phyloP scores from a whole-genome alignment of 2,888 invertebrate genomes.

The Heliconius hortense region DNA sequence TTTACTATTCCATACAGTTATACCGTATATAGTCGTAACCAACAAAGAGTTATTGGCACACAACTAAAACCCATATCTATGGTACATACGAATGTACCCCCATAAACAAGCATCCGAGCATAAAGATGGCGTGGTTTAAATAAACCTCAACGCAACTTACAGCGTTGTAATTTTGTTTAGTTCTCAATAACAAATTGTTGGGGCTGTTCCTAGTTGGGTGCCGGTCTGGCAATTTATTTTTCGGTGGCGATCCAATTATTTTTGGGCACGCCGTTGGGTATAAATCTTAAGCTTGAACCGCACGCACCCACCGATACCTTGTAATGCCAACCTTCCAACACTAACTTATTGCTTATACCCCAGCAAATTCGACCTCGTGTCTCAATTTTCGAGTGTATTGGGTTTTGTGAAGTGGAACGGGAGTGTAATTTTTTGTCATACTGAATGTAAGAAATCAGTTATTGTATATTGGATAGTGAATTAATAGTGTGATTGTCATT shows the following conservation, averaged over 20 bases:
- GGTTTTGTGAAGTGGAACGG: constrained; percentile 20
- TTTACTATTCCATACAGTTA: background rate
- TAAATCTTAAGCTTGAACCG: constrained; percentile 53
- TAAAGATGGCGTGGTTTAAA: constrained; percentile 43
- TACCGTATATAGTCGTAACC: background rate
- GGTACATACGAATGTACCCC: constrained; percentile 9
- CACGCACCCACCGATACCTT: constrained; percentile 55
- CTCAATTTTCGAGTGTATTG: constrained; percentile 34
- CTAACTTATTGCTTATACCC: constrained; percentile 51
- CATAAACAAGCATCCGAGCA: constrained; percentile 36
- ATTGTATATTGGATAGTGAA: too few relatives aligned
- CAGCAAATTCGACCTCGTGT: constrained; percentile 39
- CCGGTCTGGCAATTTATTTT: constrained; percentile 72
- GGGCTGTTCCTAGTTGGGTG: constrained; percentile 58
- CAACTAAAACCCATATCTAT: constrained; percentile 4
- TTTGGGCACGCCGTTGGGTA: constrained; percentile 73
- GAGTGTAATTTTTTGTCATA: background rate
- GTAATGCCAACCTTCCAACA: constrained; percentile 43
- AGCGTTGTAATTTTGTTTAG: constrained; percentile 57
- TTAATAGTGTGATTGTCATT: too few relatives aligned
- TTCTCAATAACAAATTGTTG: constrained; percentile 69
- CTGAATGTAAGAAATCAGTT: too few relatives aligned
- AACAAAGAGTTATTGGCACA: constrained; percentile 11
- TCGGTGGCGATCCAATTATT: constrained; percentile 78
- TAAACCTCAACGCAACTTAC: constrained; percentile 45